phyloP scores from a whole-genome alignment of 23 tunicate genomes.

The Corella eumyota region DNA sequence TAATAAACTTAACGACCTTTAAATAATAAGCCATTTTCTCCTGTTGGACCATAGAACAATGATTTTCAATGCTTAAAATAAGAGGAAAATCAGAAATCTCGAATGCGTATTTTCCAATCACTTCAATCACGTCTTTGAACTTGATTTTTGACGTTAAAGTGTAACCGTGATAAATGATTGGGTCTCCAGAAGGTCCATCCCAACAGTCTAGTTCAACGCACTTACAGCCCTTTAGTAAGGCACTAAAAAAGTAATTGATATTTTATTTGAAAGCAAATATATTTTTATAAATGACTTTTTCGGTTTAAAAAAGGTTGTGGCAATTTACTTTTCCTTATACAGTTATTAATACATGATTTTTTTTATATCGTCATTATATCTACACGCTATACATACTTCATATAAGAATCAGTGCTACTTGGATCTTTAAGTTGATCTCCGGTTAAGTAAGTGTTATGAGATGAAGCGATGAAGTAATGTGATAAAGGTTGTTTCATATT shows the following conservation, averaged over 20 bases:
- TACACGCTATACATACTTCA: no score
- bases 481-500: conserved; percentile 90
- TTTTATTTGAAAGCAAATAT: background rate
- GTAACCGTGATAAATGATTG: conserved; percentile 73
- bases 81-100: conserved; percentile 72
- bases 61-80: conserved; percentile 80
- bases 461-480: conserved; percentile 89
- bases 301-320: no score
- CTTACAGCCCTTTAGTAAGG: conserved; percentile 81
- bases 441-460: conserved; percentile 86
- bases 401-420: conserved; percentile 85
- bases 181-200: conserved; percentile 94
- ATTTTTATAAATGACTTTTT: no score
- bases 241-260: conserved; percentile 21
- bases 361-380: no score
- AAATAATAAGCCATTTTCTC: conserved; percentile 85
- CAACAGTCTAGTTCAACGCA: conserved; percentile 98
- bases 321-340: background rate
- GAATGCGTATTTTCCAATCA: conserved; percentile 82
- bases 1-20: no score
- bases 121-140: conserved; percentile 67
- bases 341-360: no score
- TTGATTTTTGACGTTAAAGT: conserved; percentile 44
- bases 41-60: conserved; percentile 74
- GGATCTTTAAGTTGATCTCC: conserved; percentile 82